Percentiles rank a stretch among this genome's conserved stretches.
Conservation (phyloP, 2,113 vertebrate species). For the Hemibagrus wyckioides region DNA sequence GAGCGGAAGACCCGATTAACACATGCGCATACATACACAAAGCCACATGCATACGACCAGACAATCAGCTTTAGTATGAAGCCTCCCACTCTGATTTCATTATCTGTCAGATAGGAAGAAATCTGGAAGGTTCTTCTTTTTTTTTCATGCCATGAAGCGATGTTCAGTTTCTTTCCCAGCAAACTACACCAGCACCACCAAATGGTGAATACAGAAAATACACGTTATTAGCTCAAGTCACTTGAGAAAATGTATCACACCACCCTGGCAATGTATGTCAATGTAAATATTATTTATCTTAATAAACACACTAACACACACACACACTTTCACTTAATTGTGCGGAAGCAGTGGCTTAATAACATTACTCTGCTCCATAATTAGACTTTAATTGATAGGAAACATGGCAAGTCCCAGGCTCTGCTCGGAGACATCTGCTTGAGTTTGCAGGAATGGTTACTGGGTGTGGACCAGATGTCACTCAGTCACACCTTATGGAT, state of each 20-base stretch:
- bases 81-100: conserved; percentile 58
- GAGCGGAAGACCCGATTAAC: conserved; percentile 50
- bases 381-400: conserved; percentile 69
- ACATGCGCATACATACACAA: background rate
- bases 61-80: conserved; percentile 38
- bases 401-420: conserved; percentile 53
- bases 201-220: conserved; percentile 59
- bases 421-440: conserved; percentile 52
- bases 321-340: conserved; percentile 29
- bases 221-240: conserved; percentile 24
- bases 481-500: conserved; percentile 24
- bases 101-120: conserved; percentile 65
- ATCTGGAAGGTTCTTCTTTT: conserved; percentile 19
- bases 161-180: conserved; percentile 20
- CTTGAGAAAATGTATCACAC: conserved; percentile 32
- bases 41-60: conserved; percentile 15
- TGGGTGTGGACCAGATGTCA: conserved; percentile 49
- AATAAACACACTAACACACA: conserved; percentile 48
- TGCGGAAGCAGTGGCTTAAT: conserved; percentile 58
- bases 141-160: background rate
- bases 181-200: conserved; percentile 73
- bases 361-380: conserved; percentile 65
- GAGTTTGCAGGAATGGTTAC: background rate
- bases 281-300: conserved; percentile 65
- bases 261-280: conserved; percentile 56